Base-by-base conservation (phyloP, 2,888 invertebrate species). In the Gibbula magus region DNA sequence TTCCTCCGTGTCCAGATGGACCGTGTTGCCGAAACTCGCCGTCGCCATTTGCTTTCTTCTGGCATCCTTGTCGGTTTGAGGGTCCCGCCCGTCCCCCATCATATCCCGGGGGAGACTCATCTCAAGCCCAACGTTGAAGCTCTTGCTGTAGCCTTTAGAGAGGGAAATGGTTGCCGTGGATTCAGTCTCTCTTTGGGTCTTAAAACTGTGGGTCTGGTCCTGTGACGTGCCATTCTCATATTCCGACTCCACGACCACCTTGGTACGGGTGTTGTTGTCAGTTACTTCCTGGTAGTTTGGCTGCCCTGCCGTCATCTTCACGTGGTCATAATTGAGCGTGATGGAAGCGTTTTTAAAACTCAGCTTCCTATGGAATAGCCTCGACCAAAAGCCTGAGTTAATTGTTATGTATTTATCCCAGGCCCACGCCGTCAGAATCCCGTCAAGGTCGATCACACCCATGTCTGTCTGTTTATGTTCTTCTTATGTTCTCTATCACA, bases 1-100 rank as follows among this genome's bases (percentile, higher is more conserved):
- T 25, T 70, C 70, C 2, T 70, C 70, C 1, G 70, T 70, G 10
- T n/a, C 70, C 39, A 70, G 18, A 39, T 70, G 32, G 10, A 70
- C 20, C n/a, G n/a, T 70, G 70, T 70, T 70, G 10, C 70, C 70
- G 39, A 70, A 70, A 39, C 70, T 70, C 18, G 70, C 70, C 16
- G 35, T 70, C 35, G 70, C 70, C 70, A n/a, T 32, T 10, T 70
- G 70, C n/a, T 70, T 70, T 35, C 35, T 39, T 39, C 39, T 32
- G 20, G n/a, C 70, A n/a, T 0, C 16, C 20, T 2, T 32, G 20
- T 29, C 29, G 16, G 35, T 20, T 4, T 70, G 32, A n/a, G 32
- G 16, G 4, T n/a, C 8, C 16, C 5, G 1, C 20, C 20, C 35
- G 29, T 35, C 32, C 2, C 32, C 29, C 1, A 45, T 45, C 70